These are phyloP conservation scores for Pristionchus arcanus DNA, from an alignment of 2,888 invertebrate genomes.

Conservation along the genomic window DNA sequence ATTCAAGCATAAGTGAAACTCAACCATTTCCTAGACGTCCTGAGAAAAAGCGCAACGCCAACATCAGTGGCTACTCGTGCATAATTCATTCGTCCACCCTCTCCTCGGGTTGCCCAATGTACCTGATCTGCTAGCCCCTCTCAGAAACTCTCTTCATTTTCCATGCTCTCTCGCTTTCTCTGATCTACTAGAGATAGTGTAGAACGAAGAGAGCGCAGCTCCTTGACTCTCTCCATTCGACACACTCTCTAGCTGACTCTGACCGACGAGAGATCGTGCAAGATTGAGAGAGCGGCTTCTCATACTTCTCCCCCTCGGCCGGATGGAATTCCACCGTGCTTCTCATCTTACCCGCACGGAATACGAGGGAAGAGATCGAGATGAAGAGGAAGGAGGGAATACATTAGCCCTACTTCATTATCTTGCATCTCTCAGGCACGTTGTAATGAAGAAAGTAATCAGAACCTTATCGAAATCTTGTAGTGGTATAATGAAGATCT, in stretches of 20 bases:
- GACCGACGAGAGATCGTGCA: neutral
- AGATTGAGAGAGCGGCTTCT: neutral
- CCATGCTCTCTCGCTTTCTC: neutral
- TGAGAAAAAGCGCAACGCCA: neutral
- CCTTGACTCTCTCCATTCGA: neutral
- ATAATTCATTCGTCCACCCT: conserved; percentile 18
- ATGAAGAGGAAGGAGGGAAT: neutral
- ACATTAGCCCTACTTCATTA: neutral
- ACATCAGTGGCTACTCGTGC: neutral
- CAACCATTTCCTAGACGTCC: neutral
- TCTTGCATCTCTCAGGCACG: neutral
- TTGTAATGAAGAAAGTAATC: too few relatives aligned
- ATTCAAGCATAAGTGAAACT: neutral
- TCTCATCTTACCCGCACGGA: conserved; percentile 19
- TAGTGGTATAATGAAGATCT: too few relatives aligned
- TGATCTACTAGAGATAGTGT: neutral
- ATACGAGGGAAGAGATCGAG: neutral
- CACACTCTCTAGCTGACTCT: neutral
- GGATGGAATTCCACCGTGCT: conserved; percentile 7
- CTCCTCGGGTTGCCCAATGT: neutral
- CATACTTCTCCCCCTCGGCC: neutral
- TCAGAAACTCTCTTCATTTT: neutral
- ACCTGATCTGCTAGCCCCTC: neutral
- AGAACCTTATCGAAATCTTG: too few relatives aligned
- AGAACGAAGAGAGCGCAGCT: neutral